Base-by-base conservation (phyloP, 2,797 vertebrate genomes). In the Myotis pilosus region DNA sequence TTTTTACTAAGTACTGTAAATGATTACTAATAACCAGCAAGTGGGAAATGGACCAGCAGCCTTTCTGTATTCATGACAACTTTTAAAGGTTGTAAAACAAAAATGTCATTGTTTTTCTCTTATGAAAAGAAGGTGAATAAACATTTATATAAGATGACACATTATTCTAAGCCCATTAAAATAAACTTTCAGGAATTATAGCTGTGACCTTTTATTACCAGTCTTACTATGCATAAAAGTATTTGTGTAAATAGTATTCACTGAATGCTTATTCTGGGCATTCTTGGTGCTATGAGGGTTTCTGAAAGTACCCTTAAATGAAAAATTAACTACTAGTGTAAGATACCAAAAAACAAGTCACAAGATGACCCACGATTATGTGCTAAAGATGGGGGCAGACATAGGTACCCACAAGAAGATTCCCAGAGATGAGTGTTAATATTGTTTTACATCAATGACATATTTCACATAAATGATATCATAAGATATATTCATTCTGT, bases 171-270 rank as follows among this genome's bases (percentile, higher is more conserved):
- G 7, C 20, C n/a, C 76, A 53, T 41, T 87, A 33, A 91, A 87
- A 84, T 83, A 79, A 71, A 51, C 28, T 92, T 89, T 19, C 0
- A 94, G 88, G 44, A 85, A 94, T 88, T 91, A 36, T 69, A 72
- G 69, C 8, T 44, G 64, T 76, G 51, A 87, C 3, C 51, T n/a
- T 94, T 91, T 49, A 81, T 55, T 20, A 25, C 4, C 8, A 36
- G 20, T 68, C 38, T 69, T 78, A 28, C 81, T 66, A 76, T 72
- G 51, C 44, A 10, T 68, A 89, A 69, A 81, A 71, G n/a, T 75
- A 81, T 93, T 89, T 90, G n/a, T 85, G 33, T 83, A 84, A 93
- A 33, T 83, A 60, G 25, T 75, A 91, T 66, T 87, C 20, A 53
- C 44, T 62, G 28, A 28, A 16, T 81, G 60, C 51, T 87, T 83